Conservation (phyloP, 64 coral and sea anemone genomes). For the Stichodactyla helianthus region DNA sequence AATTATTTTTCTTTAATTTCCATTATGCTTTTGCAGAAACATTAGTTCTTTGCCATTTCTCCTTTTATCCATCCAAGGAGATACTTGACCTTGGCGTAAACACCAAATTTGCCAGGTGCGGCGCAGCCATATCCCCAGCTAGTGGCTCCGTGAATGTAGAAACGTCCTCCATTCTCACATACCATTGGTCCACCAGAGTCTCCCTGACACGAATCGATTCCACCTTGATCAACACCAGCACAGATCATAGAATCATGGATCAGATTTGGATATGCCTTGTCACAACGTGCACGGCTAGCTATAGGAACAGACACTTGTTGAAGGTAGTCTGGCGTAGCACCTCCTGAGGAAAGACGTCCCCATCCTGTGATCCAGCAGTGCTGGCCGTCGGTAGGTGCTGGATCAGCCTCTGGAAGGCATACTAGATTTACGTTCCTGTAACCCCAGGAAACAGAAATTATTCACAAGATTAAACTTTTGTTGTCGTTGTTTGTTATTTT, state of each 20-base stretch:
- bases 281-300: constrained; percentile 11
- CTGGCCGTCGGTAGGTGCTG: constrained; percentile 15
- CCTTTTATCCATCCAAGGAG: not conserved
- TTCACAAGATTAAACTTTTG: too few relatives aligned
- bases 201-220: constrained; percentile 34
- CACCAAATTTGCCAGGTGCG: not conserved
- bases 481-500: too few relatives aligned
- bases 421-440: constrained; percentile 37
- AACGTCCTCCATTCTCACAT: not conserved
- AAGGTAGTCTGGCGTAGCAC: constrained; percentile 12
- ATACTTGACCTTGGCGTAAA: constrained; percentile 19
- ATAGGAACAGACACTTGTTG: constrained; percentile 22
- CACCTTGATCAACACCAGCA: constrained; percentile 22
- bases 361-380: constrained; percentile 62
- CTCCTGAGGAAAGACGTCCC: constrained; percentile 47
- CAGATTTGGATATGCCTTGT: constrained; percentile 2
- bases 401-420: constrained; percentile 13
- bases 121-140: not conserved
- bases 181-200: too few relatives aligned
- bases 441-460: too few relatives aligned
- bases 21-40: too few relatives aligned
- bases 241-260: constrained; percentile 43
- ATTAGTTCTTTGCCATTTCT: not conserved
- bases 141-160: not conserved
- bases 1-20: too few relatives aligned